Base-by-base conservation (phyloP, 2,888 invertebrate genomes). In the Oscheius sp. region DNA sequence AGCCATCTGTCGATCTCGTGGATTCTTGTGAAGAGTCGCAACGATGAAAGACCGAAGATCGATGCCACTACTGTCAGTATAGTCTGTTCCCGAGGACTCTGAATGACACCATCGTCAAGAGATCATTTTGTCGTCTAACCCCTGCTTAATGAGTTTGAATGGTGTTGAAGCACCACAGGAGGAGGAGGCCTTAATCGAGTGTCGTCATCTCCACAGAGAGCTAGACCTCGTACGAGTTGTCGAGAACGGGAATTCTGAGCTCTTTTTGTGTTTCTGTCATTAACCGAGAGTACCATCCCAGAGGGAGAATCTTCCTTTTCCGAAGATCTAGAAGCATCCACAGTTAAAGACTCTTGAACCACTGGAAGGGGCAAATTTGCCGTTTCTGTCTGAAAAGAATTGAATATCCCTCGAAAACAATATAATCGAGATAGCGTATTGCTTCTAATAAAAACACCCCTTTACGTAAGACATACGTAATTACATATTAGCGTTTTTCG, bases 21-120 rank as follows among this genome's bases (percentile, higher is more conserved):
- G 92, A 90, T 94, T 95, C 90, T 95, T 94, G 90, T 96, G 95
- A 70, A 96, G 91, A 0, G 96, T 96, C 80, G 94, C 94, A 76
- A 93, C 93, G 76, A 97, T 94, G 90, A 96, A 97, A 79, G 93
- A 92, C 80, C 94, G 93, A 78, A 96, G 91, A 89, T 96, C 95
- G 1, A 93, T 93, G 57, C 94, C 94, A 60, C 93, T 92, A 73
- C 93, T 93, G 89, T 94, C 94, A 75, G 90, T 91, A 81, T 91
- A 91, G 89, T 92, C 92, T 89, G 94, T 94, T 77, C 93, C 92
- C 90, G 93, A 94, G 89, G 93, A 94, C 90, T 94, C 94, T 93
- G 91, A 58, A 84, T 13, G 0, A 32, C 11, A n/a, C 50, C 21
- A 53, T 37, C 32, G 37, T 42, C 29, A 48, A 48, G 21, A 13